Evolutionary conservation across 2,888 invertebrate species (phyloP).

Genomic region (Tetramorium bicarinatum): DNA sequence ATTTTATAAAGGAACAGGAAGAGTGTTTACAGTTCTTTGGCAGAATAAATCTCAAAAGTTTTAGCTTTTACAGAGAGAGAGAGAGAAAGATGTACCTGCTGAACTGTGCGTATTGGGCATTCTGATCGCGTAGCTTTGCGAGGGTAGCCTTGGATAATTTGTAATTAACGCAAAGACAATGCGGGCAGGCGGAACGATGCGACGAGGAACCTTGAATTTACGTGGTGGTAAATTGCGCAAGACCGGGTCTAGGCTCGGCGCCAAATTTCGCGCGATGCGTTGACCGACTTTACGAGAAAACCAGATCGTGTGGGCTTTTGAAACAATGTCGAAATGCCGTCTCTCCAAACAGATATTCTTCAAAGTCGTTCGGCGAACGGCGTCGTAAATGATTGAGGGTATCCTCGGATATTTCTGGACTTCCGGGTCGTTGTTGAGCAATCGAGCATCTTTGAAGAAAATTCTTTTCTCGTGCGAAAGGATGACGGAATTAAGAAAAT

Average conservation of each 20-base stretch:
- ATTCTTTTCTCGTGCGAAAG: neutral
- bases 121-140: neutral
- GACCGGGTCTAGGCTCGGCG: slow-evolving; percentile 50
- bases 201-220: slow-evolving; percentile 59
- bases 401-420: slow-evolving; percentile 12
- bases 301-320: slow-evolving; percentile 32
- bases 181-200: slow-evolving; percentile 54
- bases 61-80: neutral
- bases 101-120: neutral
- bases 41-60: neutral
- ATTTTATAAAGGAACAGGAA: neutral
- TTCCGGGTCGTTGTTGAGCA: slow-evolving; percentile 60
- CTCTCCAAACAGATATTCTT: slow-evolving; percentile 14
- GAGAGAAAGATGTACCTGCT: neutral
- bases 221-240: slow-evolving; percentile 57
- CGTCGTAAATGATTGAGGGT: slow-evolving; percentile 14
- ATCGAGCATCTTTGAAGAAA: slow-evolving; percentile 5
- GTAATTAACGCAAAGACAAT: slow-evolving; percentile 40
- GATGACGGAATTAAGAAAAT: neutral
- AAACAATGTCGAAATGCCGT: slow-evolving; percentile 32
- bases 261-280: slow-evolving; percentile 68
- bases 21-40: neutral
- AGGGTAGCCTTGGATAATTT: slow-evolving; percentile 11
- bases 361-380: slow-evolving; percentile 19
- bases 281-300: slow-evolving; percentile 68